Evolutionary conservation across 2,888 invertebrate species (phyloP), one percentile per base, ranked within the genome.

Genomic region (Seira sanloemensis): DNA sequence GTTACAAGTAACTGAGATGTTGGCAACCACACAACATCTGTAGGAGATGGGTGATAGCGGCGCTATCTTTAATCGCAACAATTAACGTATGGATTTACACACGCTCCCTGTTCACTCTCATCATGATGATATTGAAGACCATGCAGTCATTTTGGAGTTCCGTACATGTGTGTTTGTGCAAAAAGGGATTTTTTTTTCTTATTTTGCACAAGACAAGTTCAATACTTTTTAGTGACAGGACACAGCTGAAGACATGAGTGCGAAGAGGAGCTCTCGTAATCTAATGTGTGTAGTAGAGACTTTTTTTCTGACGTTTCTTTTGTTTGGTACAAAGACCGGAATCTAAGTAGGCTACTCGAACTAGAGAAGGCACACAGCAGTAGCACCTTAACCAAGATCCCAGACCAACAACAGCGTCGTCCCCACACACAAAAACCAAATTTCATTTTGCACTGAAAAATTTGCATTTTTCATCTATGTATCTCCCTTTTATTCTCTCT

Each of bases 301-400:
- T 50, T 18, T 50, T 50, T 50, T 50, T 12, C n/a, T 50, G 16
- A 12, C 12, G 50, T 50, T 50, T 2, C 1, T 50, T 12, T 50
- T 50, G 50, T 7, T 7, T 80, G 65, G 67, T 71, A 77, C n/a
- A 54, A 78, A 84, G 84, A 84, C 84, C 84, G 84, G 84, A 84
- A 84, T 84, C 16, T 84, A 84, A 84, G 84, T 84, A 84, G 84
- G 84, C 75, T 84, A 84, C 65, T 18, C 58, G 18, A 24, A 37
- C 12, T 12, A 37, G 9, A 37, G n/a, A 46, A 75, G 46, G 37
- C 4, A 37, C 5, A 50, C 37, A 50, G 62, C 67, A 62, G 26
- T 46, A 80, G 75, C 69, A 75, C 75, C 81, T 67, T 46, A 58
- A 76, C 71, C 82, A 76, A 69, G 27, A 68, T 78, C 58, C 67